Percentiles rank a stretch among this genome's conserved stretches.
Evolutionary conservation across 2,113 vertebrate genomes (phyloP).

Genomic region (Arvicanthis niloticus): DNA sequence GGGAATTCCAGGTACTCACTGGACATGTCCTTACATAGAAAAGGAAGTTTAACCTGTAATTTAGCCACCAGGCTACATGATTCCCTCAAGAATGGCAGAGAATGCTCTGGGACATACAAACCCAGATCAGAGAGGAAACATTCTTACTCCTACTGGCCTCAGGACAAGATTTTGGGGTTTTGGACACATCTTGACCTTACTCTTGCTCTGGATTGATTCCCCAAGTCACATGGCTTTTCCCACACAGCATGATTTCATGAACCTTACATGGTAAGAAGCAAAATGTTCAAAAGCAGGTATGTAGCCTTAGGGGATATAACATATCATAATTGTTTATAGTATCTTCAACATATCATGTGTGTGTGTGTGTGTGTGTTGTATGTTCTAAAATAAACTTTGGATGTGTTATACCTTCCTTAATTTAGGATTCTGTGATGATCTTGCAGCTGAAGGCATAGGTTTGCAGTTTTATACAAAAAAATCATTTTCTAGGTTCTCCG

Average conservation of each 20-base stretch:
- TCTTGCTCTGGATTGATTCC: no score
- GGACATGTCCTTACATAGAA: no score
- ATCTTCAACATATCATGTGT: slow-evolving; percentile 1
- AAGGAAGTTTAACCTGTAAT: no score
- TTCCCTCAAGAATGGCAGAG: no score
- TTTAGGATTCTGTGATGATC: slow-evolving; percentile 1
- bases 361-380: background rate
- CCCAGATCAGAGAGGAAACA: no score
- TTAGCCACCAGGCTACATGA: no score
- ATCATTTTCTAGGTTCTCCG: background rate
- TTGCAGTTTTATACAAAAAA: background rate
- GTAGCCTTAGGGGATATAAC: background rate
- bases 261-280: slow-evolving; percentile 8
- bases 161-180: no score
- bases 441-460: background rate
- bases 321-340: background rate
- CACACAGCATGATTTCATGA: background rate
- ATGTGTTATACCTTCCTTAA: background rate
- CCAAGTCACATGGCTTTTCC: no score
- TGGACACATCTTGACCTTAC: no score
- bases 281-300: background rate
- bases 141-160: no score
- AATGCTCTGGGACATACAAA: no score
- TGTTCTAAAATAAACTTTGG: background rate
- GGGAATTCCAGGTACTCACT: no score